Evolutionary conservation across 1,140 invertebrate genomes (phyloP).

Genomic region (Drosophila bipectinata): DNA sequence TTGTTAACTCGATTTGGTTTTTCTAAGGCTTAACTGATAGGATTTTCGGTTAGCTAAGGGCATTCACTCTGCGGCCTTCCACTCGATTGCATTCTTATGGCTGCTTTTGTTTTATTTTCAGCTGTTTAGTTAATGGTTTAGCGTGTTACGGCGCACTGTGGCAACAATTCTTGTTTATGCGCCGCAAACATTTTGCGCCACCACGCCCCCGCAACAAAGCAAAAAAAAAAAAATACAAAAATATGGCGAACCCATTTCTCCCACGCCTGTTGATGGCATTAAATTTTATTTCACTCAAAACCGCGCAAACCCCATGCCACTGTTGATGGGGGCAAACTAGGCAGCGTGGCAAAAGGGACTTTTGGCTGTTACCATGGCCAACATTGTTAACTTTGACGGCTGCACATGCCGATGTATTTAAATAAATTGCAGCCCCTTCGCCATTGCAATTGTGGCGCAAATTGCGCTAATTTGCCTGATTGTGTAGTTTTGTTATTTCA

Average conservation of each 20-base stretch:
- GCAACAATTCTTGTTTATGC: conserved; percentile 79
- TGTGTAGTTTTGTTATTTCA: conserved; percentile 37
- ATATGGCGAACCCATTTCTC: not conserved
- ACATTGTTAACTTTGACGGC: conserved; percentile 57
- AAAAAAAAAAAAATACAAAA: not conserved
- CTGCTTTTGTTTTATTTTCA: conserved; percentile 66
- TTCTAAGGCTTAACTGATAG: not conserved
- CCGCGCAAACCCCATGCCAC: conserved; percentile 29
- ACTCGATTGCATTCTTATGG: conserved; percentile 11
- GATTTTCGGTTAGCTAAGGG: conserved; percentile 4
- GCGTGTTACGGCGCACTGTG: conserved; percentile 63
- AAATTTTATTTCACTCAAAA: conserved; percentile 77
- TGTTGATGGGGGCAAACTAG: no score
- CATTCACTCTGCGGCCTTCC: conserved; percentile 30
- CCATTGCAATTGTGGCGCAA: conserved; percentile 65
- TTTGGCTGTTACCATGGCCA: conserved; percentile 30
- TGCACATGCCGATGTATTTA: conserved; percentile 64
- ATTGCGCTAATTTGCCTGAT: conserved; percentile 75
- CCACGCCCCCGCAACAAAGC: not conserved
- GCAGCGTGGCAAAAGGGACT: conserved; percentile 13
- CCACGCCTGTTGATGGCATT: conserved; percentile 66
- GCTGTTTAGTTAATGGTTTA: conserved; percentile 81
- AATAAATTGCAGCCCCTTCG: conserved; percentile 63
- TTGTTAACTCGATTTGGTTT: not conserved
- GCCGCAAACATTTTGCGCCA: conserved; percentile 74